Evolutionary conservation across 1,140 invertebrate genomes (phyloP), one percentile per base, ranked within the genome.

Genomic region (Vanessa atalanta): DNA sequence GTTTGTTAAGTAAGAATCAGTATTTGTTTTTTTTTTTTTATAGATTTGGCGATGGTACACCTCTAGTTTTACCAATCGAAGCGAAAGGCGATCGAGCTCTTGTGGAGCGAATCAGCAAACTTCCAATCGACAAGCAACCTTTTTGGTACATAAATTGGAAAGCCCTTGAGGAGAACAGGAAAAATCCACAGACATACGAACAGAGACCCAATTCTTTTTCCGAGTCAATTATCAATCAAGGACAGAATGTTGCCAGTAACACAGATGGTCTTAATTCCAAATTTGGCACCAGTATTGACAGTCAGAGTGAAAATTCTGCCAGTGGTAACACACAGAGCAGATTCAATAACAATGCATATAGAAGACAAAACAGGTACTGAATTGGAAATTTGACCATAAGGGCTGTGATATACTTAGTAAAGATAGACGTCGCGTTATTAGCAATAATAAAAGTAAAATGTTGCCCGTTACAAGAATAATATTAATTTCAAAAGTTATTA

Each of bases 91-190:
- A 94, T 74, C 79, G 79, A 65, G 88, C 89, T 7, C 82, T 93
- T 5, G 83, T 94, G 0, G 87, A 94, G 50, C 79, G 93, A 43
- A 79, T 94, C 0, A 94, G 88, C 73, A 87, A 88, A 53, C 76
- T 93, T 47, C 93, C 94, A 5, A 75, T 90, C 43, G 93, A 94
- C 74, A 86, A 93, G 31, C 93, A 93, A 57, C 94, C 94, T 0
- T 94, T 94, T 81, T 94, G 94, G 94, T 93, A 94, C 73, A 81
- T 94, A 70, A 94, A 92, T 51, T 92, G 89, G 89, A 86, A 90
- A 78, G 85, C 85, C 1, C 60, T 83, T 0, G 88, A 92, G 70
- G 86, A 73, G 1, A 72, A 84, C 11, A 83, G 84, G 20, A 78
- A 87, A n/a, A 86, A 87, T 7, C 88, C 88, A n/a, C 87, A 90